Base-by-base conservation (phyloP, 2,888 invertebrate genomes). In the Endotricha flammealis region DNA sequence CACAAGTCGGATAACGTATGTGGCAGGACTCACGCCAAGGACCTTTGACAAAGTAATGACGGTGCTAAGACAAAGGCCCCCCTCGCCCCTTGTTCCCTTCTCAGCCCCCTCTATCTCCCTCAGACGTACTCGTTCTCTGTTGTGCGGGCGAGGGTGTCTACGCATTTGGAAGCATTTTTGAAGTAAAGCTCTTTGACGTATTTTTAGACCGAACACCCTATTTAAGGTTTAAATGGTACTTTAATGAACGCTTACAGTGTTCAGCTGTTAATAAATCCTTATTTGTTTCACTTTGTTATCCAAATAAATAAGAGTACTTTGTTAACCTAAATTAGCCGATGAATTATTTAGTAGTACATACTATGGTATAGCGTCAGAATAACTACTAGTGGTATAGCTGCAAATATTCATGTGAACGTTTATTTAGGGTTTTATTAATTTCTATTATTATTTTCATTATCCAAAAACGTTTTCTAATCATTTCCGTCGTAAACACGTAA, bases 41-140 rank as follows among this genome's bases (percentile, higher is more conserved):
- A 79, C 78, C 78, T 83, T 80, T 79, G 79, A 80, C 79, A 78
- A 81, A 83, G 83, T 82, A 82, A 82, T 80, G 81, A 79, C 71
- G 71, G 60, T 55, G 67, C 52, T 61, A 55, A 77, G 78, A 82
- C 80, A 81, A 82, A 77, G 70, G 53, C 41, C 43, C 41, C 41
- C 43, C 41, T 41, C 39, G 44, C 40, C 41, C 42, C 7, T 24
- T 32, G n/a, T 30, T 38, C 29, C 37, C 48, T 44, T 48, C 44
- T 41, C 49, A 42, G 50, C 44, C 52, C 46, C 43, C 43, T 47
- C 50, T 56, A 56, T 46, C 42, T 42, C 50, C 53, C 40, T 41
- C 48, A 32, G 11, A 27, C 27, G 7, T 29, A 23, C 29, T 29
- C 22, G 35, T 35, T 34, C 46, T 38, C 41, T 43, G 35, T 43